These are phyloP conservation scores for Rhinopomastus cyanomelas DNA, from an alignment of 2,113 vertebrate species.

Conservation along the genomic window DNA sequence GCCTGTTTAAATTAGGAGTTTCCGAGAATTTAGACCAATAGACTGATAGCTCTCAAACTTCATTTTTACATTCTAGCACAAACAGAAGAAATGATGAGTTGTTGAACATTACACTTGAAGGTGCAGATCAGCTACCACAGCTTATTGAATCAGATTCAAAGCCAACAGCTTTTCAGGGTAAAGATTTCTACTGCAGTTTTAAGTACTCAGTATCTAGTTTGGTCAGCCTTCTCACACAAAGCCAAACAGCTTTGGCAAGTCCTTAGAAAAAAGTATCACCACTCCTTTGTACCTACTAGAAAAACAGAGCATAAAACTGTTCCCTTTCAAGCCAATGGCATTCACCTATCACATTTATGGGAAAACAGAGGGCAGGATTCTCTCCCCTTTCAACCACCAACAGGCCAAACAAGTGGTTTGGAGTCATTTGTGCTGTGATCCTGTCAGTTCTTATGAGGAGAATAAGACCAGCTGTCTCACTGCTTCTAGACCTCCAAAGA, in stretches of 20 bases:
- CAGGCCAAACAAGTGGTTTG: not conserved
- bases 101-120: not conserved
- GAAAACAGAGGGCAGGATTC: not conserved
- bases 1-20: not conserved
- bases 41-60: not conserved
- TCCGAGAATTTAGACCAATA: not conserved
- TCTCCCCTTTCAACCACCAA: not conserved
- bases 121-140: not conserved
- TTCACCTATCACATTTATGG: not conserved
- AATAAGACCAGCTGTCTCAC: not conserved
- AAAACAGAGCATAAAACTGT: not conserved
- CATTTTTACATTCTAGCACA: not conserved
- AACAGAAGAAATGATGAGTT: not conserved
- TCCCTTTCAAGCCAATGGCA: not conserved
- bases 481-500: not conserved
- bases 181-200: not conserved
- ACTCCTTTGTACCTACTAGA: not conserved
- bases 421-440: not conserved
- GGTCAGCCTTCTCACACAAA: not conserved
- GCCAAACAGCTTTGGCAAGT: not conserved
- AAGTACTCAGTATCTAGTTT: not conserved
- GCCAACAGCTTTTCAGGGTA: not conserved
- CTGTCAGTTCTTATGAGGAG: not conserved
- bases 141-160: not conserved
- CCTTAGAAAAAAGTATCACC: not conserved